Conservation (phyloP, 2,888 invertebrate genomes). For the Sesia apiformis region DNA sequence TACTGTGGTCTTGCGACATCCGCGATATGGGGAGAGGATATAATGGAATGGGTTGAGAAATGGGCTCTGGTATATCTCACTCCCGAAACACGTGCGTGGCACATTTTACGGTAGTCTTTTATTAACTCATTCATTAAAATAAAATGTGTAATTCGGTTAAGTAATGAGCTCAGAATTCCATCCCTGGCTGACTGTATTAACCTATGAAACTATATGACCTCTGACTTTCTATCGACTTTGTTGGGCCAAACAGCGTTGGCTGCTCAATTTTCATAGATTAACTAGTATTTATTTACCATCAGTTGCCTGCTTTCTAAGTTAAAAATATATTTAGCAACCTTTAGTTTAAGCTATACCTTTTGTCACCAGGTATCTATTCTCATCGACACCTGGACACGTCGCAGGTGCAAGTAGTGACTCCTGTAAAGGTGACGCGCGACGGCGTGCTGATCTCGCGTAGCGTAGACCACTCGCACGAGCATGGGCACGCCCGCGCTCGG, state of each 20-base stretch:
- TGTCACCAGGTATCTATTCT: conserved; percentile 59
- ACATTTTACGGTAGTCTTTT: no score
- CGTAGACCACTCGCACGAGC: conserved; percentile 70
- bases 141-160: no score
- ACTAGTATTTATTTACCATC: no score
- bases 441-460: conserved; percentile 74
- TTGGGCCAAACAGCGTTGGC: no score
- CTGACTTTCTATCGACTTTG: no score
- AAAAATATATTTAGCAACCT: no score
- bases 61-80: not conserved
- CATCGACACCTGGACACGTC: conserved; percentile 63
- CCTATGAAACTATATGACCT: no score
- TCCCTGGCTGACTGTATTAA: no score
- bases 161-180: no score
- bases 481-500: conserved; percentile 68
- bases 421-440: conserved; percentile 74
- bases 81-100: not conserved
- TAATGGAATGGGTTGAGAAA: not conserved
- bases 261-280: no score
- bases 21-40: not conserved
- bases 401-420: conserved; percentile 74
- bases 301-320: no score
- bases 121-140: no score
- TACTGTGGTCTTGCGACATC: not conserved
- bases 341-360: not conserved